A percentile compares a stretch with the other conserved stretches of the same genome.
Conservation (phyloP, 1,140 invertebrate species). For the Cardiocondyla obscurior region DNA sequence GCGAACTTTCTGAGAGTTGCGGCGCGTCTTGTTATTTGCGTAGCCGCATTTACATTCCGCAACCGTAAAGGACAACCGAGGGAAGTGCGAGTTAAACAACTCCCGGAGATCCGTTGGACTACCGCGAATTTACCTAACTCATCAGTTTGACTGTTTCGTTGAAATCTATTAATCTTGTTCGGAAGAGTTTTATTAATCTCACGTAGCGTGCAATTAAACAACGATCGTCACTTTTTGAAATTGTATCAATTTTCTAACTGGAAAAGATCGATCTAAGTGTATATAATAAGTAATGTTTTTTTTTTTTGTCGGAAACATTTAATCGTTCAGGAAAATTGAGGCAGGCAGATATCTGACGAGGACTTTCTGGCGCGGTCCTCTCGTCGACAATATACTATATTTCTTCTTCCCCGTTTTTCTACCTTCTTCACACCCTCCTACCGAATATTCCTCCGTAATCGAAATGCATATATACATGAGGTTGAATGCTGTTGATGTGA, state of each 20-base stretch:
- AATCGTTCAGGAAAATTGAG: conserved; percentile 49
- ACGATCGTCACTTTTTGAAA: neutral
- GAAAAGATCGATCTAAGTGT: neutral
- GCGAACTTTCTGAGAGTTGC: neutral
- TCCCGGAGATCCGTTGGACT: neutral
- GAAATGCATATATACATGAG: conserved; percentile 76
- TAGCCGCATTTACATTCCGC: conserved; percentile 16
- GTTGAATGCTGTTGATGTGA: conserved; percentile 70
- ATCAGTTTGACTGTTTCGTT: neutral
- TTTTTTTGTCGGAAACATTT: neutral
- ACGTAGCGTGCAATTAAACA: neutral
- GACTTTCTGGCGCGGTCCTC: conserved; percentile 37
- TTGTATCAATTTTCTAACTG: neutral
- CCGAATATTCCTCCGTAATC: conserved; percentile 71
- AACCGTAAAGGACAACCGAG: neutral
- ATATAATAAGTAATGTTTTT: neutral
- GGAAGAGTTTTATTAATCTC: neutral
- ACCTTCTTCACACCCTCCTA: neutral
- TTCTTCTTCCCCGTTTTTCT: neutral
- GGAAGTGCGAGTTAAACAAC: conserved; percentile 23
- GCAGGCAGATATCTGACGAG: conserved; percentile 28
- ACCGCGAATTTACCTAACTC: neutral
- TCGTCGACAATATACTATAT: conserved; percentile 35
- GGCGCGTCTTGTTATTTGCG: conserved; percentile 21
- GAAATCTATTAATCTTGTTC: conserved; percentile 3